Conservation (phyloP, 2,888 invertebrate genomes). For the Sarcophaga carnaria region DNA sequence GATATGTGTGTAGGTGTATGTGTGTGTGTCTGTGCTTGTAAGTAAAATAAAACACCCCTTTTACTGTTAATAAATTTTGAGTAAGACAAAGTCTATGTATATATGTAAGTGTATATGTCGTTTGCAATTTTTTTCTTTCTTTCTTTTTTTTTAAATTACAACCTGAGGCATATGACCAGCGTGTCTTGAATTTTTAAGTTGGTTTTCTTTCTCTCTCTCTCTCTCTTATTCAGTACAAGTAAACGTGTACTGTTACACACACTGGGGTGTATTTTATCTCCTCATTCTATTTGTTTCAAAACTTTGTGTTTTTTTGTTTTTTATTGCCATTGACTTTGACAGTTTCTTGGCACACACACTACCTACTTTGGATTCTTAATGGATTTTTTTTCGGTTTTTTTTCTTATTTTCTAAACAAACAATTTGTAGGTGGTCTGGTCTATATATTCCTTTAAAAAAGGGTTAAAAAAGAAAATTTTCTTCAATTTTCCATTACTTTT, state of each 20-base stretch:
- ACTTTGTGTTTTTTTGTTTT: not conserved
- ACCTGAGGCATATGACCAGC: slow-evolving; percentile 68
- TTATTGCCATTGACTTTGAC: slow-evolving; percentile 62
- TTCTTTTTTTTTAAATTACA: slow-evolving; percentile 57
- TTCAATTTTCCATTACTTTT: not conserved
- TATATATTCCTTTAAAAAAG: not conserved
- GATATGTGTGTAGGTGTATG: not conserved
- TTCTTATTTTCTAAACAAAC: not conserved
- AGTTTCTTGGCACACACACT: slow-evolving; percentile 31
- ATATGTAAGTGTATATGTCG: slow-evolving; percentile 20
- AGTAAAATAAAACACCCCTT: slow-evolving; percentile 59
- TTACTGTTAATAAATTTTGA: not conserved
- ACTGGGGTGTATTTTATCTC: slow-evolving; percentile 49
- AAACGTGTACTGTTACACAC: not conserved
- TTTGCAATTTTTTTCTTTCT: slow-evolving; percentile 38
- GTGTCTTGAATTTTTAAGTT: slow-evolving; percentile 69
- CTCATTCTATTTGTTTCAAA: not conserved
- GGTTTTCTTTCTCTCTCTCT: not conserved
- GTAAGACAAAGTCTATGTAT: not conserved
- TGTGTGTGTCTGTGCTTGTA: slow-evolving; percentile 21
- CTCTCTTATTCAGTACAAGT: not conserved
- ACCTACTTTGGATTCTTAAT: slow-evolving; percentile 43
- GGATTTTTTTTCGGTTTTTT: slow-evolving; percentile 24
- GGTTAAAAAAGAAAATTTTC: not conserved
- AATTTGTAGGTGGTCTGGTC: not conserved